Base-by-base conservation (phyloP, 2,888 invertebrate species). In the Hesperia comma region DNA sequence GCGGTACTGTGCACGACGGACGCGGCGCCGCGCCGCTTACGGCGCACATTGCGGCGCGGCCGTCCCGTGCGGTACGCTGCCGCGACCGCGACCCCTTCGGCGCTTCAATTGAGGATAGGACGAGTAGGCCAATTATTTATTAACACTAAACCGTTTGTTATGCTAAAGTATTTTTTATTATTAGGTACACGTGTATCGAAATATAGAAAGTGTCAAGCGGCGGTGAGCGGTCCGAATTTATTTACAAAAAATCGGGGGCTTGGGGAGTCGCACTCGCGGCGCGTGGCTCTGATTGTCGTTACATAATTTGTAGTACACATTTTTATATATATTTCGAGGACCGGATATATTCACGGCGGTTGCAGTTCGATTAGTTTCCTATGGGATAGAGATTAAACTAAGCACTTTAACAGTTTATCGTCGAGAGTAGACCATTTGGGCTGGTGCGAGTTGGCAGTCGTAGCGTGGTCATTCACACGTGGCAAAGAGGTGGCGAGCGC, bases 171-270 rank as follows among this genome's bases (percentile, higher is more conserved):
- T 78, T 76, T 74, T 74, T 74, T 80, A 80, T 82, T 78, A 81
- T 82, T 85, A 86, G 78, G 83, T 80, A 66, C 17, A 46, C 37
- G 79, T 83, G 86, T 87, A 83, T 85, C 79, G 79, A 85, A 87
- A 85, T 85, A 84, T 85, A 82, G 81, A 87, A 88, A 84, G 89
- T 90, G 88, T 87, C 77, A 88, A 89, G 90, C 88, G 79, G 83
- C 82, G 80, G 75, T 72, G 86, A 90, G 88, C 88, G 78, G 80
- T 80, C 79, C 83, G 76, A 78, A 78, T 81, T 74, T 87, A 90
- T 90, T 83, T 90, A 90, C 88, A 90, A 79, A 73, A 75, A 77
- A n/a, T 72, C 78, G 79, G 79, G 77, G 75, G 80, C 71, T 77
- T 75, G 79, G 72, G 77, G 74, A 75, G 71, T 81, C 77, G 82